These are phyloP conservation scores for Rhagologus leucostigma DNA, from an alignment of 2,113 vertebrate genomes.

Conservation along the genomic window DNA sequence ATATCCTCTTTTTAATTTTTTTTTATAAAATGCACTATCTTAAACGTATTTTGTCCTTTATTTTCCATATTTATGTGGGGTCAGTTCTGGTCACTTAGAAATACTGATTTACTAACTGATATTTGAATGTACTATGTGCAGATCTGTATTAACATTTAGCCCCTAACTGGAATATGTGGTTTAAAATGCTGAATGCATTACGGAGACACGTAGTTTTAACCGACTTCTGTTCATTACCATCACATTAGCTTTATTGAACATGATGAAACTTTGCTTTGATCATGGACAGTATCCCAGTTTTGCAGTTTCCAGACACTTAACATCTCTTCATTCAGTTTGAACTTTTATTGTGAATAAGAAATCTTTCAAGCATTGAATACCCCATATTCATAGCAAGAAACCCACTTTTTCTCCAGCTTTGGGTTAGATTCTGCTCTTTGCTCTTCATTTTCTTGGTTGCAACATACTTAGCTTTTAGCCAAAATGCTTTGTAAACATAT, in stretches of 20 bases:
- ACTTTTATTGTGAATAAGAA: background rate
- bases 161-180: background rate
- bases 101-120: background rate
- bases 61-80: background rate
- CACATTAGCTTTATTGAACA: background rate
- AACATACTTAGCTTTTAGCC: background rate
- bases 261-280: background rate
- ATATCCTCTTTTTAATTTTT: background rate
- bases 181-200: slow-evolving; percentile 27
- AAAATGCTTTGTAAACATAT: background rate
- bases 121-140: background rate
- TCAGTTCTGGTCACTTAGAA: background rate
- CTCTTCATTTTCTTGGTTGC: background rate
- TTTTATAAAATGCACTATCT: background rate
- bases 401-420: background rate
- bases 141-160: background rate
- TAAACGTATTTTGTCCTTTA: background rate
- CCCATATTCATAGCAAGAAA: background rate
- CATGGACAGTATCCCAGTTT: background rate
- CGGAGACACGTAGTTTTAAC: background rate
- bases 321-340: background rate
- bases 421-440: background rate
- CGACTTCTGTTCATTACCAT: background rate
- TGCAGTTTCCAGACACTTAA: background rate
- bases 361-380: background rate